A percentile compares a stretch with the other conserved stretches of the same genome.
Evolutionary conservation across 2,113 vertebrate genomes (phyloP).

Genomic region (Clarias batrachus): DNA sequence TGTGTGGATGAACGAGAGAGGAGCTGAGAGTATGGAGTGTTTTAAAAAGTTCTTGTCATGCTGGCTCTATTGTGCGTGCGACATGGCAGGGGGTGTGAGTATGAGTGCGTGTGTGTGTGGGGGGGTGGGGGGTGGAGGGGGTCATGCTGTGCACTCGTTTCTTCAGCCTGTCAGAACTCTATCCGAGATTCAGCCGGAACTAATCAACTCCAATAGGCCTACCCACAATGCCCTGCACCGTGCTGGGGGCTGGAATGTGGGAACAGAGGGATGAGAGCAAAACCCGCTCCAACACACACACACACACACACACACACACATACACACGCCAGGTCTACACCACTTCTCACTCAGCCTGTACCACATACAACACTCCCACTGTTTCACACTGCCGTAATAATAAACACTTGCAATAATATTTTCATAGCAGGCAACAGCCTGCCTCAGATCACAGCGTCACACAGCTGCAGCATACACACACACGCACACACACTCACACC

Average conservation of each 20-base stretch:
- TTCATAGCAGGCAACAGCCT: conserved; percentile 76
- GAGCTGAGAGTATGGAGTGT: conserved; percentile 65
- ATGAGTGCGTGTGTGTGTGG: conserved; percentile 26
- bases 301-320: conserved; percentile 48
- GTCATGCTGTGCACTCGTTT: conserved; percentile 76
- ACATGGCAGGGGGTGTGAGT: conserved; percentile 57
- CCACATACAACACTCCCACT: conserved; percentile 74
- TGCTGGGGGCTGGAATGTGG: conserved; percentile 69
- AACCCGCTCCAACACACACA: conserved; percentile 19
- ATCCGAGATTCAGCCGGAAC: conserved; percentile 79
- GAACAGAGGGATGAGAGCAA: conserved; percentile 61
- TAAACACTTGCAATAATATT: conserved; percentile 84
- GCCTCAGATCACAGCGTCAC: conserved; percentile 70
- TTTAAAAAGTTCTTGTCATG: conserved; percentile 75
- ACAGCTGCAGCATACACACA: conserved; percentile 50
- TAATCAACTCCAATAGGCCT: conserved; percentile 81
- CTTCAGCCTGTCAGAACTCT: conserved; percentile 79
- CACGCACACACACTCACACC: conserved; percentile 14
- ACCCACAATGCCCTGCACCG: conserved; percentile 75
- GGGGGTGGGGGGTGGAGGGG: conserved; percentile 46
- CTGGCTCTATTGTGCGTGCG: conserved; percentile 68
- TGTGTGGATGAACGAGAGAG: conserved; percentile 30
- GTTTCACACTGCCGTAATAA: conserved; percentile 78
- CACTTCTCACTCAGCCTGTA: conserved; percentile 56
- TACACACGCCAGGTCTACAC: conserved; percentile 54